Evolutionary conservation across 1,140 invertebrate species (phyloP), one percentile per base, ranked within the genome.

Genomic region (Caenorhabditis tropicalis): DNA sequence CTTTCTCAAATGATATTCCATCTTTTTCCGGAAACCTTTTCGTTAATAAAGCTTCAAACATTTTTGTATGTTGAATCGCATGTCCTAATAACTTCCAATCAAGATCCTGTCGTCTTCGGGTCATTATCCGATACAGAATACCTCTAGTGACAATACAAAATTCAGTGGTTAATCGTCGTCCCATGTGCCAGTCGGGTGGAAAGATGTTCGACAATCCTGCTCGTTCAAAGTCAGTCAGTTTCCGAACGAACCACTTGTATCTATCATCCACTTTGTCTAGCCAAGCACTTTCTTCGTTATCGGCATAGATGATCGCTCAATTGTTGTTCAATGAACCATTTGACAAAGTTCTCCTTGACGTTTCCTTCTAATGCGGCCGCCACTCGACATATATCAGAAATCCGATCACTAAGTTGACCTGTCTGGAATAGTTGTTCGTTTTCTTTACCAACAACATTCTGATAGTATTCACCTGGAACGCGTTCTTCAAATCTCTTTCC

Each of bases 141-240:
- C 43, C 82, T 31, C 82, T 84, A 0, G 94, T 95, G 21, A 94
- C 92, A 83, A 94, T 93, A 91, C 97, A 99, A 92, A 99, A 99
- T 90, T 97, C 95, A 0, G 95, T 94, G 0, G 96, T 95, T 80
- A 99, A 96, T 83, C 95, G 93, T 92, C 98, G 96, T 49, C 96
- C 96, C 29, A 99, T 94, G 91, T 98, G 95, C 98, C 98, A 99
- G 82, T 95, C 94, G 10, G 93, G n/a, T n/a, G 98, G 97, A 92
- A 99, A 99, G 84, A 99, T 94, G 27, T 93, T 91, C 16, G 84
- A 92, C 0, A 95, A 95, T 89, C 96, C 95, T 87, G 95, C 95
- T 65, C 97, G 95, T 91, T 99, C 97, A 92, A 98, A 99, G 87
- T 97, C 95, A 0, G 98, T 93, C n/a, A 99, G 92, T 91, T 97